Evolutionary conservation across 64 coral and sea anemone genomes (phyloP).

Genomic region (Platygyra sinensis): DNA sequence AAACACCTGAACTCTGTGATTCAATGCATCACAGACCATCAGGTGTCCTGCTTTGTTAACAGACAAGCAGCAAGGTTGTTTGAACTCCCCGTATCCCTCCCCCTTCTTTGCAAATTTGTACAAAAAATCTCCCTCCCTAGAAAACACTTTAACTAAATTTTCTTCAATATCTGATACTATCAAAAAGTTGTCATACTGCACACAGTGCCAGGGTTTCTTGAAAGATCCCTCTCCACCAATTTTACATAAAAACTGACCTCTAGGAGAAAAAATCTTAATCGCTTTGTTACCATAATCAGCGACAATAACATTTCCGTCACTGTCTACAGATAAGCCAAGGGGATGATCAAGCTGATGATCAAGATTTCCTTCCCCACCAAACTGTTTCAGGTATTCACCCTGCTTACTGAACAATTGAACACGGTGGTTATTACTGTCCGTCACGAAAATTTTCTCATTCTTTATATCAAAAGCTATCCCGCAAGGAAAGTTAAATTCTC

Average conservation of each 20-base stretch:
- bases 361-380: too few relatives aligned
- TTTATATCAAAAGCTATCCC: neutral
- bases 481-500: neutral
- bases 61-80: neutral
- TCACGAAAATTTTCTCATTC: neutral
- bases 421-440: too few relatives aligned
- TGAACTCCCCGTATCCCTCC: neutral
- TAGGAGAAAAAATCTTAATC: neutral
- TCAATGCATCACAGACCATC: neutral
- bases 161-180: neutral
- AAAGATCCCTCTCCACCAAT: neutral
- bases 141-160: neutral
- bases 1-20: conserved; percentile 7
- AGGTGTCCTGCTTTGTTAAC: neutral
- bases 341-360: too few relatives aligned
- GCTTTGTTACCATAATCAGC: neutral
- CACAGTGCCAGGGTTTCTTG: neutral
- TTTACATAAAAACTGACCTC: neutral
- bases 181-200: neutral
- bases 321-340: neutral
- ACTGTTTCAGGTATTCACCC: too few relatives aligned
- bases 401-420: too few relatives aligned
- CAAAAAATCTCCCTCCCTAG: neutral
- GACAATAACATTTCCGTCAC: neutral
- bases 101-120: conserved; percentile 5